Percentiles rank a stretch among this genome's conserved stretches.
phyloP scores from a whole-genome alignment of 2,113 vertebrate species.

The Vidua macroura region DNA sequence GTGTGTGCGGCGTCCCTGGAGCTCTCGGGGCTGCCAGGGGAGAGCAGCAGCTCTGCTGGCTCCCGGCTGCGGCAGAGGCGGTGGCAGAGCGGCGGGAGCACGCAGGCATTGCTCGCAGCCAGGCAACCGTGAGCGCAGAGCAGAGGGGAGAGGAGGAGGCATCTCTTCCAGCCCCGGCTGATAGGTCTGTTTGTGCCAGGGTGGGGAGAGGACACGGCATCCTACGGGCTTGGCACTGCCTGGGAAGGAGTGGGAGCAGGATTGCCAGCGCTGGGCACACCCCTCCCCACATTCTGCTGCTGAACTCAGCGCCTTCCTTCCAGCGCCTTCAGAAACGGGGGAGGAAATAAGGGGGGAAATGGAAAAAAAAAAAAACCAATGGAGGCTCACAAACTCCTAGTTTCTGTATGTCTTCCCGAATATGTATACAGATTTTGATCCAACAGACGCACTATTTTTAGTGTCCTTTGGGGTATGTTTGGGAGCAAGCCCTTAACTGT shows the following conservation, averaged over 20 bases:
- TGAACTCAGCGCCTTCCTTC: not conserved
- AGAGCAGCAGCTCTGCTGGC: not conserved
- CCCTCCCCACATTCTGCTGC: not conserved
- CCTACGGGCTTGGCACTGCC: not conserved
- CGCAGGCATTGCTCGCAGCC: not conserved
- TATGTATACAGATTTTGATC: conserved; percentile 65
- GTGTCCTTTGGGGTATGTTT: conserved; percentile 85
- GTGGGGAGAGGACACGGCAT: not conserved
- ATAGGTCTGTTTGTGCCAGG: not conserved
- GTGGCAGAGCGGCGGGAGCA: not conserved
- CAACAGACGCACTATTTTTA: conserved; percentile 83
- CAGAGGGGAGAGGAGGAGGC: not conserved
- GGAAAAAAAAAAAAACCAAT: not conserved
- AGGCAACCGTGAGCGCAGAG: not conserved
- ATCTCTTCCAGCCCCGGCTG: accelerated
- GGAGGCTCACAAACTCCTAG: not conserved
- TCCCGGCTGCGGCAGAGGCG: not conserved
- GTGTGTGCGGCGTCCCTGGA: accelerated
- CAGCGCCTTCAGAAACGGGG: not conserved
- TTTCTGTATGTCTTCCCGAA: conserved; percentile 53
- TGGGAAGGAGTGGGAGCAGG: not conserved
- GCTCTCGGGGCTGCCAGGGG: not conserved
- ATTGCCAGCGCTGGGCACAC: not conserved
- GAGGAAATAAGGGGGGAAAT: not conserved
- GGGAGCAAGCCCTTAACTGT: conserved; percentile 82